Conservation (phyloP, 2,797 vertebrate species). For the Alfaro cultratus region DNA sequence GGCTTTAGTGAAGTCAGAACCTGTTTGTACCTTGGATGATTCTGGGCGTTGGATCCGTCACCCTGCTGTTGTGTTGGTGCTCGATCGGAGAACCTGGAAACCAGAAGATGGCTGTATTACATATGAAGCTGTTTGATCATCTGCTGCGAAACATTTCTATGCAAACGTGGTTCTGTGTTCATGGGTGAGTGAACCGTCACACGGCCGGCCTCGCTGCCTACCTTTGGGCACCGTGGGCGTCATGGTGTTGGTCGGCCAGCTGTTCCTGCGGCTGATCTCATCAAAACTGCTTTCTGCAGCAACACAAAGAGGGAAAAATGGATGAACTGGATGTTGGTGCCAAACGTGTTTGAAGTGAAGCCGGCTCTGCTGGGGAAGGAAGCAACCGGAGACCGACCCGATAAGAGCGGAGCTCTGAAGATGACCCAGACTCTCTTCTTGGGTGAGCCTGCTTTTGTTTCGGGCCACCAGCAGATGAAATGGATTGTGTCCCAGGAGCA, state of each 20-base stretch:
- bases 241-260: constrained; percentile 79
- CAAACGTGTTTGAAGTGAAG: constrained; percentile 66
- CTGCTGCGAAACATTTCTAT: background rate
- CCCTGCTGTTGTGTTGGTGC: constrained; percentile 79
- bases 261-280: constrained; percentile 84
- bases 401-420: constrained; percentile 62
- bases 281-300: constrained; percentile 82
- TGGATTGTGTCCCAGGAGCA: constrained; percentile 76
- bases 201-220: constrained; percentile 31
- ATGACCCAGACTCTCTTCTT: constrained; percentile 73
- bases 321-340: constrained; percentile 33
- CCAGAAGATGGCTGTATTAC: background rate
- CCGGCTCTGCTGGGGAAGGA: constrained; percentile 64
- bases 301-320: constrained; percentile 21
- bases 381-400: constrained; percentile 60
- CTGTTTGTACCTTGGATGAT: constrained; percentile 70
- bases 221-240: constrained; percentile 78
- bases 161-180: constrained; percentile 1
- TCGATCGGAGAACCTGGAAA: constrained; percentile 78
- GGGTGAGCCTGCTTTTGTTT: constrained; percentile 74
- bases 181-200: background rate
- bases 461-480: constrained; percentile 65
- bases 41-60: constrained; percentile 76
- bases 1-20: background rate
- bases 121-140: background rate